phyloP scores from a whole-genome alignment of 2,888 invertebrate species.

The Teleiodes luculella region DNA sequence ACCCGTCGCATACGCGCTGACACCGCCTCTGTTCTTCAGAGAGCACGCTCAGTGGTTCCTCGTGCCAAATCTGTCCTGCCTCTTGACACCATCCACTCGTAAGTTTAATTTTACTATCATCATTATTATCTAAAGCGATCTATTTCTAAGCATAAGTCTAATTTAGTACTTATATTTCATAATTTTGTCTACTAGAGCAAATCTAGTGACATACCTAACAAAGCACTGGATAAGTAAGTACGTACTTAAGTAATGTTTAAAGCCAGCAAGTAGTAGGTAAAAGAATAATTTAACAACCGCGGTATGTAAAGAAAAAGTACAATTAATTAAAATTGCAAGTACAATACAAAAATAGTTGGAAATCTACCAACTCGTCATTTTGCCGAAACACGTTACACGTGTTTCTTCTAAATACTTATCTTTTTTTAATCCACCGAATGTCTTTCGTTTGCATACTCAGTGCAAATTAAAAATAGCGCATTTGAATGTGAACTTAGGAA shows the following conservation, averaged over 20 bases:
- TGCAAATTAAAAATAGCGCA: not conserved
- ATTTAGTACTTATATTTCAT: too few relatives aligned
- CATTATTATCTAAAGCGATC: not conserved
- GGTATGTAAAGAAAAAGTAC: not conserved
- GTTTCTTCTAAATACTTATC: not conserved
- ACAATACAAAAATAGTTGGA: not conserved
- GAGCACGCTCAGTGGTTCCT: conserved; percentile 86
- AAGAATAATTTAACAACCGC: too few relatives aligned
- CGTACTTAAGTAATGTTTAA: too few relatives aligned
- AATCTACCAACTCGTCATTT: not conserved
- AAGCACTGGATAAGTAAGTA: too few relatives aligned
- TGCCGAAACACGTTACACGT: not conserved
- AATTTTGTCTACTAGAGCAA: too few relatives aligned
- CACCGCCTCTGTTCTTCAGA: conserved; percentile 84
- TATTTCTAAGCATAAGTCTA: too few relatives aligned
- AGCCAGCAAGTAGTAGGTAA: too few relatives aligned
- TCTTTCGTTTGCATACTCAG: not conserved
- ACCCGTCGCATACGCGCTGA: conserved; percentile 88
- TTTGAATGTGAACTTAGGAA: too few relatives aligned
- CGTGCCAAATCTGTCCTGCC: conserved; percentile 81
- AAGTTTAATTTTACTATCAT: conserved; percentile 35
- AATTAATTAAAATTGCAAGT: too few relatives aligned
- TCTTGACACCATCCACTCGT: conserved; percentile 78
- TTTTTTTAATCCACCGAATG: not conserved
- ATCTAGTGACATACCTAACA: too few relatives aligned